These are phyloP conservation scores for Epirrhoe tristata DNA, from an alignment of 2,888 invertebrate genomes.

Conservation along the genomic window DNA sequence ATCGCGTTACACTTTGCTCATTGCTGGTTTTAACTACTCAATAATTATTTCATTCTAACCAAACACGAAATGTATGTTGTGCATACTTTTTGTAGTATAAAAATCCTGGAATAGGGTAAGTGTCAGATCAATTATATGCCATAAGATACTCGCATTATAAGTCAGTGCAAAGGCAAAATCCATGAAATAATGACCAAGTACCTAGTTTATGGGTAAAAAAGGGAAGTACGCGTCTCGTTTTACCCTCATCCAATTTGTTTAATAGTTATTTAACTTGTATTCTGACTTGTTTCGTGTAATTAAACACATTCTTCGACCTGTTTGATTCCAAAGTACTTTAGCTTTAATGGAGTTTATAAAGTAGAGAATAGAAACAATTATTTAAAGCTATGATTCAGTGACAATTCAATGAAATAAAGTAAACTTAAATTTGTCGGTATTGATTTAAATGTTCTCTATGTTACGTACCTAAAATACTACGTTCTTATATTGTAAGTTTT, in stretches of 20 bases:
- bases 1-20: conserved; percentile 41
- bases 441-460: too few species aligned
- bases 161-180: conserved; percentile 72
- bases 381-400: too few species aligned
- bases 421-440: too few species aligned
- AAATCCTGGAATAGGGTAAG: conserved; percentile 54
- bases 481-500: too few species aligned
- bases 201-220: conserved; percentile 67
- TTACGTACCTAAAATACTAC: too few species aligned
- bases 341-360: too few species aligned
- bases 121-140: conserved; percentile 74
- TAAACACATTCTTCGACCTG: conserved; percentile 32
- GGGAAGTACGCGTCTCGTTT: conserved; percentile 54
- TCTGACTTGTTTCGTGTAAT: conserved; percentile 43
- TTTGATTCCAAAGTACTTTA: neutral
- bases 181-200: conserved; percentile 71
- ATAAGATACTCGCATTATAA: conserved; percentile 75
- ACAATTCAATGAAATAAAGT: too few species aligned
- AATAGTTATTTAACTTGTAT: conserved; percentile 59
- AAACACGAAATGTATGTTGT: conserved; percentile 50
- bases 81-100: conserved; percentile 32
- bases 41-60: neutral
- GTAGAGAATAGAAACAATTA: neutral
- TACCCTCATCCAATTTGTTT: conserved; percentile 59
- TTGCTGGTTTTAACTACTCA: conserved; percentile 33